Conservation (phyloP, 2,888 invertebrate species). For the Erannis defoliaria region DNA sequence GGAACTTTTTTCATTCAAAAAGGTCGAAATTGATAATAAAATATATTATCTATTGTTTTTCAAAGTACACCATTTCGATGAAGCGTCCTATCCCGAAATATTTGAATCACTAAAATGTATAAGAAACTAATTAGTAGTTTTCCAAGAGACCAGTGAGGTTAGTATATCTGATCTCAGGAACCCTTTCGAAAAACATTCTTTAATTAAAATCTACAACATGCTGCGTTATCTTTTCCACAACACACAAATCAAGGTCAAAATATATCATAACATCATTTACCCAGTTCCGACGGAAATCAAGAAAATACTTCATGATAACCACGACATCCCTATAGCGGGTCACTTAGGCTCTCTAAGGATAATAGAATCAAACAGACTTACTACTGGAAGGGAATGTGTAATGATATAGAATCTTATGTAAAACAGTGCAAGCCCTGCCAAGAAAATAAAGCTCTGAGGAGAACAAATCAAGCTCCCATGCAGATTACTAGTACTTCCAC, state of each 20-base stretch:
- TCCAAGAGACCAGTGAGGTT: neutral
- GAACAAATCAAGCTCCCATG: neutral
- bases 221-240: conserved; percentile 42
- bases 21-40: neutral
- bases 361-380: conserved; percentile 37
- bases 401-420: conserved; percentile 44
- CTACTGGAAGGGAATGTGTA: conserved; percentile 45
- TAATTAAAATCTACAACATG: conserved; percentile 46
- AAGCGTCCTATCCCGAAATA: conserved; percentile 15
- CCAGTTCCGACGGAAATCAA: conserved; percentile 39
- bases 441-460: neutral
- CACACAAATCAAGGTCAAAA: conserved; percentile 41
- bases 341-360: conserved; percentile 40
- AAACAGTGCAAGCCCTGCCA: conserved; percentile 27
- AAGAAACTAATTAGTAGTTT: conserved; percentile 11
- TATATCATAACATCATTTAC: conserved; percentile 41
- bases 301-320: conserved; percentile 46
- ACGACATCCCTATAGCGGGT: conserved; percentile 45
- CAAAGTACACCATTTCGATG: conserved; percentile 36
- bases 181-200: conserved; percentile 35
- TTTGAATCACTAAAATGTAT: conserved; percentile 13
- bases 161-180: conserved; percentile 31
- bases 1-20: conserved; percentile 2
- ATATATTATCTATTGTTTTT: conserved; percentile 27
- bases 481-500: neutral